phyloP scores from a whole-genome alignment of 2,888 invertebrate species.

The Pogonocherus hispidulus region DNA sequence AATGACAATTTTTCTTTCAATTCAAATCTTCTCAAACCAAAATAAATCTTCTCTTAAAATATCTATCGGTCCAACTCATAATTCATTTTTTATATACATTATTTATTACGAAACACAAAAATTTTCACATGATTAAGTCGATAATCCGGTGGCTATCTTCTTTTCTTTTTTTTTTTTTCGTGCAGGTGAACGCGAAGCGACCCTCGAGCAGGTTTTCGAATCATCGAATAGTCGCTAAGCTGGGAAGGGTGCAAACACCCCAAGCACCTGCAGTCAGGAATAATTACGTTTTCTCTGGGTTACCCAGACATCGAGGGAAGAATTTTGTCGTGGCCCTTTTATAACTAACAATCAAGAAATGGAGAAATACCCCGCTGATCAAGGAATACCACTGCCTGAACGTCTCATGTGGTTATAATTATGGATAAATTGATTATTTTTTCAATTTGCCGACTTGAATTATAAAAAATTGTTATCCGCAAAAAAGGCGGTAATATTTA shows the following conservation, averaged over 20 bases:
- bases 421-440: slow-evolving; percentile 11
- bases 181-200: slow-evolving; percentile 26
- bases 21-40: no score
- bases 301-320: slow-evolving; percentile 14
- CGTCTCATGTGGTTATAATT: slow-evolving; percentile 13
- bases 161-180: slow-evolving; percentile 24
- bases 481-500: not conserved
- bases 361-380: slow-evolving; percentile 19
- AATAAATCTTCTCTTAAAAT: no score
- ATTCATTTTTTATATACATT: no score
- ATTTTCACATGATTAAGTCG: slow-evolving; percentile 22
- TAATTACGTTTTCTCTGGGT: slow-evolving; percentile 30
- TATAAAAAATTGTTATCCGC: not conserved
- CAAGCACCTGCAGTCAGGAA: slow-evolving; percentile 31
- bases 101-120: no score
- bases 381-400: not conserved
- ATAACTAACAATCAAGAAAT: slow-evolving; percentile 28
- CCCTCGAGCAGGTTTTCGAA: slow-evolving; percentile 27
- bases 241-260: slow-evolving; percentile 29
- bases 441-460: slow-evolving; percentile 1
- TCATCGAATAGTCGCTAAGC: slow-evolving; percentile 12
- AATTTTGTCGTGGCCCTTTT: slow-evolving; percentile 21
- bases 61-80: no score
- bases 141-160: slow-evolving; percentile 28
- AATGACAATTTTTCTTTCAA: no score